Evolutionary conservation across 30 jellyfish, hydroid and myxozoan species (phyloP).

Genomic region (Clytia hemisphaerica): DNA sequence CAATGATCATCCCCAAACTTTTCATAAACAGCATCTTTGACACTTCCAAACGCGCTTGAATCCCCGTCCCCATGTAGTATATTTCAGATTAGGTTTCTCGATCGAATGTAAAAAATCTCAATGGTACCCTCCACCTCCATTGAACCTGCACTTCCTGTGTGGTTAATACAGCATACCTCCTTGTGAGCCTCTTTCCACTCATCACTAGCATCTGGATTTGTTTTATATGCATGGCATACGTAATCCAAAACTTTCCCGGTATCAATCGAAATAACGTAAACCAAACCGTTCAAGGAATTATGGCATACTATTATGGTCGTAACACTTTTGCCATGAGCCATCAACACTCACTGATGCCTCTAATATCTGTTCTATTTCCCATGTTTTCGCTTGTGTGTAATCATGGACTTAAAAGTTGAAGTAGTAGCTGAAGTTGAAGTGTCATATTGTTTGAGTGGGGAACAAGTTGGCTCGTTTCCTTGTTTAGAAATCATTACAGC

Average conservation of each 20-base stretch:
- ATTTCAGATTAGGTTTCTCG: slow-evolving; percentile 13
- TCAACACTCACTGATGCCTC: slow-evolving; percentile 24
- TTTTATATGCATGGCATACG: slow-evolving; percentile 34
- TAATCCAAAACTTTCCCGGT: slow-evolving; percentile 39
- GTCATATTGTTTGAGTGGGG: too few relatives aligned
- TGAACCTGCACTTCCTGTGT: slow-evolving; percentile 22
- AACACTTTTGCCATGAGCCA: slow-evolving; percentile 47
- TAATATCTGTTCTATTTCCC: too few relatives aligned
- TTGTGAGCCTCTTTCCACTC: slow-evolving; percentile 23
- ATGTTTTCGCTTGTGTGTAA: too few relatives aligned
- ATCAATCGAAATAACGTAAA: slow-evolving; percentile 23
- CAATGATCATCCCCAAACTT: slow-evolving; percentile 20
- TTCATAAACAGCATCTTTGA: slow-evolving; percentile 3
- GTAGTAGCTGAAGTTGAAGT: too few relatives aligned
- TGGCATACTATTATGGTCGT: too few relatives aligned
- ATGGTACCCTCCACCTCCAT: slow-evolving; percentile 31
- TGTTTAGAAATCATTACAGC: too few relatives aligned
- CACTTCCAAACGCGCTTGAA: slow-evolving; percentile 21
- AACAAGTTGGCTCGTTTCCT: too few relatives aligned
- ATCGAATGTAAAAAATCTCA: slow-evolving; percentile 24
- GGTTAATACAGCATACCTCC: slow-evolving; percentile 24
- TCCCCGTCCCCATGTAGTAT: slow-evolving; percentile 45
- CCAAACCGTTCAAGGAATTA: slow-evolving; percentile 30
- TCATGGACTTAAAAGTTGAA: too few relatives aligned
- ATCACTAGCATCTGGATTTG: not conserved